phyloP scores from a whole-genome alignment of 2,888 invertebrate genomes.

The Synergus laeviventris region DNA sequence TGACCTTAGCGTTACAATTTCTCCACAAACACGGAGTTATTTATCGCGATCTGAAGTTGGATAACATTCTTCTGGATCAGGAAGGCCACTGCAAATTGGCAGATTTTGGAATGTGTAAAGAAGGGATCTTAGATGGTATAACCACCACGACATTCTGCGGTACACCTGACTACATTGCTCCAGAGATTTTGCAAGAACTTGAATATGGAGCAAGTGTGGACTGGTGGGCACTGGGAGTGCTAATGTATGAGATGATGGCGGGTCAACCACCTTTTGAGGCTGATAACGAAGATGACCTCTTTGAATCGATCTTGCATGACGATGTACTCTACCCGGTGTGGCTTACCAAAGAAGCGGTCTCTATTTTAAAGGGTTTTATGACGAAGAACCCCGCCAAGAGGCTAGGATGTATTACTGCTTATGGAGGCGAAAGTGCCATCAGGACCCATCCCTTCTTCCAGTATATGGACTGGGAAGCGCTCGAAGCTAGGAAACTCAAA shows the following conservation, averaged over 20 bases:
- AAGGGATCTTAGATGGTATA: constrained; percentile 91
- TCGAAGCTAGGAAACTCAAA: constrained; percentile 92
- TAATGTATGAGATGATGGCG: constrained; percentile 99
- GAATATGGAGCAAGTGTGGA: constrained; percentile 94
- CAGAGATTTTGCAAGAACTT: constrained; percentile 96
- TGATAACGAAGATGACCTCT: constrained; percentile 99
- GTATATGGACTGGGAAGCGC: constrained; percentile 97
- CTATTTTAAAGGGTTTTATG: constrained; percentile 96
- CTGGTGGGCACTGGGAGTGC: constrained; percentile 98
- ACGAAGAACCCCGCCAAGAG: constrained; percentile 97
- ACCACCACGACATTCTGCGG: constrained; percentile 97
- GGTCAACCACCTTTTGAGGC: constrained; percentile 99
- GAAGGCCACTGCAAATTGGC: constrained; percentile 97
- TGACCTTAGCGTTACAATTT: constrained; percentile 97
- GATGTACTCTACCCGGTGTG: constrained; percentile 99
- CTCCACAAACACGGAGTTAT: constrained; percentile 97
- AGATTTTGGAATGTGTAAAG: constrained; percentile 99
- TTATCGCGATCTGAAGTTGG: constrained; percentile 98
- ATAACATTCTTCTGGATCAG: constrained; percentile 97
- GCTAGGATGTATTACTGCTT: constrained; percentile 89
- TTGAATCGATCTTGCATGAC: constrained; percentile 98
- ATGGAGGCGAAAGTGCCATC: constrained; percentile 90
- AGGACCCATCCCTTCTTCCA: constrained; percentile 93
- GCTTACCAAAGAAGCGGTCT: constrained; percentile 93
- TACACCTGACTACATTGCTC: constrained; percentile 99